A percentile compares a stretch with the other conserved stretches of the same genome.
Conservation (phyloP, 2,888 invertebrate species). For the Elaeidobius kamerunicus region DNA sequence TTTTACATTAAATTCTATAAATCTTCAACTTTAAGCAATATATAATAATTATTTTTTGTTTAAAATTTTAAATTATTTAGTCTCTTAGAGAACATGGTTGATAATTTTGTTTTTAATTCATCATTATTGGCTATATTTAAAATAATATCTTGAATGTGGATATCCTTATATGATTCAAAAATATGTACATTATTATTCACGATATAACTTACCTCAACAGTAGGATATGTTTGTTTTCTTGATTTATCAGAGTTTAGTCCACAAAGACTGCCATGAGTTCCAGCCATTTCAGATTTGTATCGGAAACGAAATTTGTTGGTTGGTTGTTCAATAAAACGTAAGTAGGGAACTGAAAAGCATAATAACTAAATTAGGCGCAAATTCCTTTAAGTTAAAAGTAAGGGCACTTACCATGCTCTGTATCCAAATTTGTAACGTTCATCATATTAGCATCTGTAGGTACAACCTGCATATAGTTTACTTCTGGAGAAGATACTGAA, state of each 20-base stretch:
- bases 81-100: too few species aligned
- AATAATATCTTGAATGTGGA: too few species aligned
- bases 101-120: too few species aligned
- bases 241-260: slow-evolving; percentile 60
- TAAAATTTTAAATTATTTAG: too few species aligned
- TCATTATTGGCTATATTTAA: too few species aligned
- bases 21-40: too few species aligned
- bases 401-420: slow-evolving; percentile 8
- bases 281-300: slow-evolving; percentile 84
- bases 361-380: neutral
- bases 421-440: slow-evolving; percentile 1
- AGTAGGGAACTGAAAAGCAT: slow-evolving; percentile 48
- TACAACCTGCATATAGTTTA: slow-evolving; percentile 14
- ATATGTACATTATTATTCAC: neutral
- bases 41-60: too few species aligned
- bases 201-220: slow-evolving; percentile 60
- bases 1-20: too few species aligned
- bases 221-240: slow-evolving; percentile 67
- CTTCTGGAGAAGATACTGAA: slow-evolving; percentile 26
- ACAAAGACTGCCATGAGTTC: slow-evolving; percentile 76
- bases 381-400: too few species aligned
- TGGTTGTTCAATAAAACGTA: slow-evolving; percentile 70
- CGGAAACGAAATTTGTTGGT: slow-evolving; percentile 78
- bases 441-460: slow-evolving; percentile 15
- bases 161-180: too few species aligned